Evolutionary conservation across 2,797 vertebrate genomes (phyloP).

Genomic region (Sebastes diaconus): DNA sequence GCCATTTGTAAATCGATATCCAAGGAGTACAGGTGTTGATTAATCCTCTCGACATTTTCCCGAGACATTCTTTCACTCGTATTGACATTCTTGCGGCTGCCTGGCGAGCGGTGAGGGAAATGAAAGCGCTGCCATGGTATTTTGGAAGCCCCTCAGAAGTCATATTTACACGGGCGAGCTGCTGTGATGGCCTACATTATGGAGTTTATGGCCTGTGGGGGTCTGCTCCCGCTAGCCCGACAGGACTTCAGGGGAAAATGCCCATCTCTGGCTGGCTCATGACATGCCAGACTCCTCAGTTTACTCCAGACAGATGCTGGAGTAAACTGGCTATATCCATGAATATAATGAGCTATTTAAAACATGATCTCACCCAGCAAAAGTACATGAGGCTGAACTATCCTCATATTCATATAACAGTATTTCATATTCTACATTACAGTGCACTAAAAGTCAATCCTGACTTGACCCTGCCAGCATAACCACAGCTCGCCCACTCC

Average conservation of each 20-base stretch:
- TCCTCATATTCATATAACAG: neutral
- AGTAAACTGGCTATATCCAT: neutral
- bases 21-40: conserved; percentile 82
- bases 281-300: conserved; percentile 34
- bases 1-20: conserved; percentile 84
- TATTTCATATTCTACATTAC: conserved; percentile 26
- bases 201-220: conserved; percentile 68
- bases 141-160: conserved; percentile 71
- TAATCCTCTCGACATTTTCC: conserved; percentile 83
- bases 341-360: conserved; percentile 2
- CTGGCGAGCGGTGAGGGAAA: conserved; percentile 56
- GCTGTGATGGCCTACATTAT: conserved; percentile 76
- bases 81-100: conserved; percentile 77
- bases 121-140: conserved; percentile 69
- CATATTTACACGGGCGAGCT: conserved; percentile 59
- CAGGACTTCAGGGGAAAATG: conserved; percentile 41
- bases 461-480: conserved; percentile 12
- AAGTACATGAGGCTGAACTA: conserved; percentile 3
- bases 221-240: conserved; percentile 47
- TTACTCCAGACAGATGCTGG: conserved; percentile 14
- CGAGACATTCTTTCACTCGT: conserved; percentile 75
- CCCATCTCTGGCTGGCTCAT: conserved; percentile 21
- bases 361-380: neutral
- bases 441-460: conserved; percentile 13
- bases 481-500: conserved; percentile 38